Evolutionary conservation across 1,140 invertebrate species (phyloP), one percentile per base, ranked within the genome.

Genomic region (Heterodera carotae): DNA sequence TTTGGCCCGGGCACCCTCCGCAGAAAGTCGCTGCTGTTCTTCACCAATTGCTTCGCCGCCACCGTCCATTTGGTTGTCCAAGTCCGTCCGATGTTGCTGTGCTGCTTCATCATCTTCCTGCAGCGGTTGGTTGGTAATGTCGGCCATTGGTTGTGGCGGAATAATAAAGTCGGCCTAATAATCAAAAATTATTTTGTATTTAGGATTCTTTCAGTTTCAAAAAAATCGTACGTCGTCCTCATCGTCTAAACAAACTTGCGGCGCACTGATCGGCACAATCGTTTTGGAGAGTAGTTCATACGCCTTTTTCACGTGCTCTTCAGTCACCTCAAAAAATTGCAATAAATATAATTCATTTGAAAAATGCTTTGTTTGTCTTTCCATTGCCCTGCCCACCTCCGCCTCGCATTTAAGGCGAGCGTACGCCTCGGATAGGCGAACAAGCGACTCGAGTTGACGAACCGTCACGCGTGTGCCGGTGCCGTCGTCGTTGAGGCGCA

Each of bases 361-460:
- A 31, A 36, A 22, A 75, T 6, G 77, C 25, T 60, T 33, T 27
- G 81, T 43, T 0, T 3, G 1, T 27, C 18, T 69, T 43, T 33
- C 8, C 22, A 53, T 8, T 15, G 2, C 31, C 62, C 33, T 29
- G 5, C 29, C 15, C 66, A 86, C 84, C 33, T 84, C 78, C 10
- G 79, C 94, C 76, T 91, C 92, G 88, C 96, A 99, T 89, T 97
- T 93, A 89, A 99, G 92, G 88, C 96, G 93, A 48, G 97, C 96
- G 91, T 97, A 93, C 15, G 93, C 95, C 90, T 99, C 97, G 6
- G 95, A 94, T 15, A 99, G 90, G 39, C 97, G 92, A 83, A 99
- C 92, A 91, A 99, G 92, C 85, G 94, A 97, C 89, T 99, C 97
- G 69, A 99, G 90, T 88, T 99, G 97, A n/a, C 97, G 90, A n/a